Conservation (phyloP, 1,140 invertebrate genomes). For the Anastrepha obliqua region DNA sequence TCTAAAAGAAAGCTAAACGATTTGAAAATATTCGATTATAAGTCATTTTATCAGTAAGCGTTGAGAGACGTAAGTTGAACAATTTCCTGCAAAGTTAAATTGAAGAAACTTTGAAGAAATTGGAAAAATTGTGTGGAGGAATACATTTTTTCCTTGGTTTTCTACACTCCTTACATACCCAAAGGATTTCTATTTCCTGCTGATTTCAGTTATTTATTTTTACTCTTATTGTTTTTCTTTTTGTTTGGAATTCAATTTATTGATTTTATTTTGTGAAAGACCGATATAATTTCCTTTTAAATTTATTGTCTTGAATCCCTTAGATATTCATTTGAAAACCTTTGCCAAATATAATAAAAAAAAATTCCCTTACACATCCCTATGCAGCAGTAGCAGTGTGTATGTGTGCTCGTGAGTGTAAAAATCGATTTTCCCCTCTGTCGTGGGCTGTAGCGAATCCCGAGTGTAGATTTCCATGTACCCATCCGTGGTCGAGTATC, state of each 20-base stretch:
- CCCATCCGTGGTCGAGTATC: conserved; percentile 16
- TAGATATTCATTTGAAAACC: conserved; percentile 1
- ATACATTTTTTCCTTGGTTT: conserved; percentile 37
- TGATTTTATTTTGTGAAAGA: neutral
- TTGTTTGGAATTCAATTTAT: neutral
- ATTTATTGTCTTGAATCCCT: neutral
- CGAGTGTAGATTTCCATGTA: conserved; percentile 42
- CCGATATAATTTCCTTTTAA: neutral
- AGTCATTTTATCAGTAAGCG: conserved; percentile 33
- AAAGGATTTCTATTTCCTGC: neutral
- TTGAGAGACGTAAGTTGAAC: conserved; percentile 45
- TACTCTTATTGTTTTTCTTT: too few relatives aligned
- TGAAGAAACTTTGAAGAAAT: conserved; percentile 19
- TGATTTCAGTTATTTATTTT: neutral
- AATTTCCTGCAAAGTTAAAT: conserved; percentile 31
- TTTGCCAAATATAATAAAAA: neutral
- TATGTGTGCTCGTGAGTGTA: conserved; percentile 1
- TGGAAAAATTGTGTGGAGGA: conserved; percentile 2
- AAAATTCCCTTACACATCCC: conserved; percentile 21
- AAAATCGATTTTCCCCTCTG: conserved; percentile 48
- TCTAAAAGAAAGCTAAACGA: neutral
- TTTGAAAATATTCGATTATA: neutral
- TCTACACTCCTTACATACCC: neutral
- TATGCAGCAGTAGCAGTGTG: conserved; percentile 2
- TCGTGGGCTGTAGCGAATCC: conserved; percentile 34